Conservation (phyloP, 2,113 vertebrate genomes). For the Catharus fuscescens region DNA sequence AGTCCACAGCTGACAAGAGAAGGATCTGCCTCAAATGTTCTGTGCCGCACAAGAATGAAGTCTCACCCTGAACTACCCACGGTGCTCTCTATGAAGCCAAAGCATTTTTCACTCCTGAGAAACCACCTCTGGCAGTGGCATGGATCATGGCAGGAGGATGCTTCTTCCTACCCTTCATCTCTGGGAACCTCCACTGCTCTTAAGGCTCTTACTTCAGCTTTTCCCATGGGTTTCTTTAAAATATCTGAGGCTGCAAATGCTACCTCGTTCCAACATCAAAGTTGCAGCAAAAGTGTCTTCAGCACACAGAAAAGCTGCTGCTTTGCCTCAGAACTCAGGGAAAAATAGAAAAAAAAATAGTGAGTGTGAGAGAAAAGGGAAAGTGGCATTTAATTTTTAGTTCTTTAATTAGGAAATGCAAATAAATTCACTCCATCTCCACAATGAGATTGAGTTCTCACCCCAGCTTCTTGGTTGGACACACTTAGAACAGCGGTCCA, state of each 20-base stretch:
- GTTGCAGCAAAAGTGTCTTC: background rate
- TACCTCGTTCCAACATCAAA: background rate
- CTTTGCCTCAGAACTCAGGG: background rate
- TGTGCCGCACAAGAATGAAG: background rate
- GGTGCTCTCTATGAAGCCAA: background rate
- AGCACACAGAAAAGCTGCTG: background rate
- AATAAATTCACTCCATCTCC: background rate
- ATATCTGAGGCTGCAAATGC: background rate
- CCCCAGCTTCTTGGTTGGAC: background rate
- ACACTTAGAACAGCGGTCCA: background rate
- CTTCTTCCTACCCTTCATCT: background rate
- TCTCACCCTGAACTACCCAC: background rate
- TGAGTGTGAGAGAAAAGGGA: rapidly evolving
- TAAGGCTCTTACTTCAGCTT: background rate
- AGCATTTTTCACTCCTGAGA: background rate
- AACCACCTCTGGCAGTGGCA: background rate
- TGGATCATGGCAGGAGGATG: background rate
- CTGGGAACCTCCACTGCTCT: background rate
- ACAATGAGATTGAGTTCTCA: background rate
- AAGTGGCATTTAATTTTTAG: background rate
- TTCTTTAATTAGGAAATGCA: background rate
- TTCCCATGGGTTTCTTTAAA: background rate
- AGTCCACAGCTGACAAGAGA: background rate
- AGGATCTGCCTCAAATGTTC: background rate
- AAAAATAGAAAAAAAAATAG: background rate